Conservation (phyloP, 2,797 vertebrate genomes). For the Typhlichthys subterraneus region DNA sequence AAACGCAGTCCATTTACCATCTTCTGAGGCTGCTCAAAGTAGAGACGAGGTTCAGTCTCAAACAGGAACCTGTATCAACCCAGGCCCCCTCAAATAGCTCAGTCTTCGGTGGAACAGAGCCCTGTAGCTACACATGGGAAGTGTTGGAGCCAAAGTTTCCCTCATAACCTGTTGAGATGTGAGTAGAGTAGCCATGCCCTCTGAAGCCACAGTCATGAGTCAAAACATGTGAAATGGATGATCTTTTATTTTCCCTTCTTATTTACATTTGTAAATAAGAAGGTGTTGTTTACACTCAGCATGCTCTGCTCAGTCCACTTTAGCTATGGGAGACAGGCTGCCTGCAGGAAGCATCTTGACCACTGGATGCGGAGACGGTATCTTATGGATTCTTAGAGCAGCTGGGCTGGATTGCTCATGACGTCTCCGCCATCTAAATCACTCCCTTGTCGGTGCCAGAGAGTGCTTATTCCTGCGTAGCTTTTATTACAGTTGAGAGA, state of each 20-base stretch:
- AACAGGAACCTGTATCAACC: slow-evolving; percentile 61
- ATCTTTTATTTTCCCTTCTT: slow-evolving; percentile 39
- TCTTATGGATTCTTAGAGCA: slow-evolving; percentile 43
- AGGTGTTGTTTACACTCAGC: slow-evolving; percentile 54
- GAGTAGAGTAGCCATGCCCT: slow-evolving; percentile 29
- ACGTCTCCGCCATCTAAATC: slow-evolving; percentile 62
- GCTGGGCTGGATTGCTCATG: slow-evolving; percentile 39
- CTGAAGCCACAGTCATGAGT: slow-evolving; percentile 52
- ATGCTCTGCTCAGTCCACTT: slow-evolving; percentile 51
- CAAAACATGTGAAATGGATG: slow-evolving; percentile 64
- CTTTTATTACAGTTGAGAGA: slow-evolving; percentile 53
- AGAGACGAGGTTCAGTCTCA: background rate
- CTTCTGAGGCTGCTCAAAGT: slow-evolving; percentile 32
- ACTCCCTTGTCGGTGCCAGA: slow-evolving; percentile 31
- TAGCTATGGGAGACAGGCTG: slow-evolving; percentile 30
- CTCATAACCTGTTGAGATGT: slow-evolving; percentile 51
- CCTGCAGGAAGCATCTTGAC: slow-evolving; percentile 46
- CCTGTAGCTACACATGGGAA: slow-evolving; percentile 59
- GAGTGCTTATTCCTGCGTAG: slow-evolving; percentile 29
- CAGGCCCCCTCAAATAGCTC: slow-evolving; percentile 31
- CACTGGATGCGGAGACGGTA: slow-evolving; percentile 54
- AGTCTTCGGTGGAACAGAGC: slow-evolving; percentile 29
- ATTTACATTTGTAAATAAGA: too few relatives aligned
- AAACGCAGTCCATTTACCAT: too few relatives aligned
- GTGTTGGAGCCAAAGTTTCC: slow-evolving; percentile 58